These are phyloP conservation scores for Aplochiton taeniatus DNA, from an alignment of 2,797 vertebrate species.

Conservation along the genomic window DNA sequence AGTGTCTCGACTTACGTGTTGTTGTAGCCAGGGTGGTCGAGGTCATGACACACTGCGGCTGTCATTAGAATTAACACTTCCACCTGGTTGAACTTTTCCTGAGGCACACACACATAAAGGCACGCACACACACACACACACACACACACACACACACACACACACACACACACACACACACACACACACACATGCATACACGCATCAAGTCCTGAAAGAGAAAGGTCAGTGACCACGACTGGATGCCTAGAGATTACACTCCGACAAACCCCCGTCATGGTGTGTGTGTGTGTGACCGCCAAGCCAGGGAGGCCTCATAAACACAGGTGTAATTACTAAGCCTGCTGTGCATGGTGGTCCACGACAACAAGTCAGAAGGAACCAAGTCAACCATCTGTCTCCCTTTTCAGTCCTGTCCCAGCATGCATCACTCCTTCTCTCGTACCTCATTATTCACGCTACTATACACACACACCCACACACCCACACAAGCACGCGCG, in stretches of 20 bases:
- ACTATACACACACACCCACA: too few species aligned
- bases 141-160: constrained; percentile 35
- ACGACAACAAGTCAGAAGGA: constrained; percentile 28
- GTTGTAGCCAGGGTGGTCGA: constrained; percentile 92
- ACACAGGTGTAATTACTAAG: constrained; percentile 42
- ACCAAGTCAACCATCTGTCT: constrained; percentile 17
- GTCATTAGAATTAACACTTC: constrained; percentile 91
- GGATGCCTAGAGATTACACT: neutral
- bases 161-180: constrained; percentile 13
- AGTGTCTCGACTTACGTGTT: constrained; percentile 83
- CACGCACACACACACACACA: constrained; percentile 13
- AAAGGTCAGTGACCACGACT: constrained; percentile 1
- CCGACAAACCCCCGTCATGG: neutral
- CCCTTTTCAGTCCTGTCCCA: constrained; percentile 5
- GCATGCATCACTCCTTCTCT: neutral
- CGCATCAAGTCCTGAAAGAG: constrained; percentile 26
- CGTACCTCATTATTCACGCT: neutral
- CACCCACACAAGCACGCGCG: too few species aligned
- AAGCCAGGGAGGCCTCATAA: constrained; percentile 21
- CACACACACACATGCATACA: constrained; percentile 8
- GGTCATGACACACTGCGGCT: constrained; percentile 89
- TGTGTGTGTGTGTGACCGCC: constrained; percentile 7
- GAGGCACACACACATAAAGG: constrained; percentile 32
- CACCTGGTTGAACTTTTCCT: constrained; percentile 86
- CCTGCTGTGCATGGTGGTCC: constrained; percentile 25